Base-by-base conservation (phyloP, 2,888 invertebrate species). In the Brachyptera putata region DNA sequence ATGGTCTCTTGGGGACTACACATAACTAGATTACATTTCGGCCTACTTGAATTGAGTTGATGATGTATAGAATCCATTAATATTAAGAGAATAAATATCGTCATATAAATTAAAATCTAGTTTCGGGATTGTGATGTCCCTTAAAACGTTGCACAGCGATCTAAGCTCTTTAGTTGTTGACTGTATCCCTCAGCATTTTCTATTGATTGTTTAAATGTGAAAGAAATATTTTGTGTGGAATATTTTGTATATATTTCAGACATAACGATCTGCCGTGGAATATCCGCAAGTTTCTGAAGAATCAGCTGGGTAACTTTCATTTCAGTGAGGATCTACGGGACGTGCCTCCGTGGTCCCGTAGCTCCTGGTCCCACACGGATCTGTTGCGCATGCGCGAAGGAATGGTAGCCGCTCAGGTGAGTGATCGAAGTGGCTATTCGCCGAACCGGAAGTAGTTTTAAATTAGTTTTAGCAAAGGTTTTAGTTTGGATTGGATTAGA, bases 291-390 rank as follows among this genome's bases (percentile, higher is more conserved):
- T 67, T 70, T 11, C 64, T 73, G 37, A 70, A 53, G 80, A 84
- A 74, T 82, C 82, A 83, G 70, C 80, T 84, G 70, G 80, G 81
- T 61, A 80, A 83, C 46, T 83, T 84, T 70, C 83, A 84, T 56
- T 76, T 84, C 69, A 79, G 83, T 69, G 83, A 83, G 71, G 84
- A 87, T 70, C 75, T 87, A 65, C 79, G 85, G 63, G 84, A 84
- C 63, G 79, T 86, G 70, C 80, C 82, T 39, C 87, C 87, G 13
- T 87, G 87, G 87, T 85, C 86, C 46, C 83, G 83, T 63, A 86
- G 84, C 71, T 84, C 82, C 58, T 89, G 87, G 87, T 87, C 86
- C 67, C 89, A 90, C 71, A 90, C 89, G 3, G 90, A 90, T 70
- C 76, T 90, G 68, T 83, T 83, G 22, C 77, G 89, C 56, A 74